Base-by-base conservation (phyloP, 1,140 invertebrate genomes). In the Paralvinella palmiformis region DNA sequence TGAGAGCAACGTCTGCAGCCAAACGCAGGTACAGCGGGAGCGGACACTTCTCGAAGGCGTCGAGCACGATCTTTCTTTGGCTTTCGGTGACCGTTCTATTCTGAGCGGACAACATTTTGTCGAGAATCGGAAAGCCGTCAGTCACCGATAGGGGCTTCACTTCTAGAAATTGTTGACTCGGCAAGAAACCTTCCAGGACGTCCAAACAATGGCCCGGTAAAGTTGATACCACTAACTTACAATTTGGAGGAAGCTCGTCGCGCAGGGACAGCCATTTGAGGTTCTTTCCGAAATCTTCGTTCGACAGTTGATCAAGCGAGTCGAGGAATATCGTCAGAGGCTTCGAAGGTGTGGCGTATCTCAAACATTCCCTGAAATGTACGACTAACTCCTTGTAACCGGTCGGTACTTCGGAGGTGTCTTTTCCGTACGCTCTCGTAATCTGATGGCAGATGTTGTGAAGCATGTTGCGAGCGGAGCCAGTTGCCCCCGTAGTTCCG, bases 361-460 rank as follows among this genome's bases (percentile, higher is more conserved):
- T 67, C 10, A 68, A 65, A 62, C 73, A 73, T 37, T 73, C 69
- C 5, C 74, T 32, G 36, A 60, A 60, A 22, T n/a, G 32, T 10
- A 32, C n/a, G n/a, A 60, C 32, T 4, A 60, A 37, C 1, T 45
- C 58, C 24, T 60, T 45, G 58, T 60, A 60, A 24, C 74, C 62
- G 66, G 71, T 27, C 88, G 77, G 37, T 86, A 84, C 62, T 22
- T 57, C 35, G 24, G 55, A 7, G 4, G 55, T 15, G 10, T 33
- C 29, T 20, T 2, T 6, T 7, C 35, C 35, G 55, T 57, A 31
- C 27, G 29, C 27, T 20, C 48, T 27, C 48, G 85, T 85, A 63
- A 86, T 85, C 71, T 89, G 88, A 70, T 87, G 84, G 36, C 85
- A 84, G 45, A 89, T 83, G 15, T 86, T 88, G 70, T 84, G 84